Conservation (phyloP, 2,888 invertebrate species). For the Caenorhabditis macrosperma region DNA sequence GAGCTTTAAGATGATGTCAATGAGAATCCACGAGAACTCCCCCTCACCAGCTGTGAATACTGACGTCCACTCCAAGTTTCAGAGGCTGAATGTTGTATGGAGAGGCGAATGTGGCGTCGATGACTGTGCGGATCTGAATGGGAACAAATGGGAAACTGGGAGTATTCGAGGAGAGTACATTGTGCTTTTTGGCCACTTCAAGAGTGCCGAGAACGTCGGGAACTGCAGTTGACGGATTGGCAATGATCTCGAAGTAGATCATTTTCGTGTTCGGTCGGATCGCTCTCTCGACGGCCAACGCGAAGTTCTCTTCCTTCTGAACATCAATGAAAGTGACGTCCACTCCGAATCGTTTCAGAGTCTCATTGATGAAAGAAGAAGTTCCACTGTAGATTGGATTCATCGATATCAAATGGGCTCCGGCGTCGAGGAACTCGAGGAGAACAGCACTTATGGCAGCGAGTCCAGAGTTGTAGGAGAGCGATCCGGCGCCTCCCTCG, state of each 20-base stretch:
- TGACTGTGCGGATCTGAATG: slow-evolving; percentile 72
- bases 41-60: slow-evolving; percentile 79
- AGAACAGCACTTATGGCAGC: slow-evolving; percentile 79
- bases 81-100: slow-evolving; percentile 80
- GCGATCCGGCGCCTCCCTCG: slow-evolving; percentile 66
- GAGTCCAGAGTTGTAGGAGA: slow-evolving; percentile 69
- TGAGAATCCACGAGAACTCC: no score
- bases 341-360: slow-evolving; percentile 77
- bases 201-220: slow-evolving; percentile 80
- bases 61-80: slow-evolving; percentile 80
- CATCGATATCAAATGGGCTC: slow-evolving; percentile 80
- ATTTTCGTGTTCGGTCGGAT: slow-evolving; percentile 80
- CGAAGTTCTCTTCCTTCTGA: slow-evolving; percentile 55
- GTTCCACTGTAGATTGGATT: slow-evolving; percentile 80
- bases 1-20: slow-evolving; percentile 76
- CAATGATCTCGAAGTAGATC: slow-evolving; percentile 81
- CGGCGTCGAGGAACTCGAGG: slow-evolving; percentile 79
- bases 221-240: slow-evolving; percentile 81
- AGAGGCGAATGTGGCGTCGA: slow-evolving; percentile 81
- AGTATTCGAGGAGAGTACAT: slow-evolving; percentile 19
- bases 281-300: slow-evolving; percentile 76
- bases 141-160: background rate
- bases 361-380: slow-evolving; percentile 76
- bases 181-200: slow-evolving; percentile 52
- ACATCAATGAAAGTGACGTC: slow-evolving; percentile 68